A percentile compares a stretch with the other conserved stretches of the same genome.
These are phyloP conservation scores for Macropodus opercularis DNA, from an alignment of 2,797 vertebrate genomes.

Conservation along the genomic window DNA sequence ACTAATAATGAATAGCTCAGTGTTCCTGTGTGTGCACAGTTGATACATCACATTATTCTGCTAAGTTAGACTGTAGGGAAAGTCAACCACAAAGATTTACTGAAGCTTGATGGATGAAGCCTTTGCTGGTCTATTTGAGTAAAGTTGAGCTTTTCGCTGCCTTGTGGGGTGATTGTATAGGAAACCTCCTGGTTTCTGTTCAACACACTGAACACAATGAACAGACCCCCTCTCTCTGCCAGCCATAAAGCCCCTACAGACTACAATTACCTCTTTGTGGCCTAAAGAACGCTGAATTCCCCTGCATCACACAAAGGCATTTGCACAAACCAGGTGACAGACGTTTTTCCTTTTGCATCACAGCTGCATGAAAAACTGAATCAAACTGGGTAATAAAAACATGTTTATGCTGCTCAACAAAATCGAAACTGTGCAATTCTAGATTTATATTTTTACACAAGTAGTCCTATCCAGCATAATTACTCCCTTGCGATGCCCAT, in stretches of 20 bases:
- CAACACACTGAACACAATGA: constrained; percentile 68
- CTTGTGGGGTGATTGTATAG: constrained; percentile 59
- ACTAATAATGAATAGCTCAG: background rate
- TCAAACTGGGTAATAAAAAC: no score
- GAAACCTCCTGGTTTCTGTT: constrained; percentile 66
- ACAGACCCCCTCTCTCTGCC: constrained; percentile 64
- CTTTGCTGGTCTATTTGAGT: constrained; percentile 18
- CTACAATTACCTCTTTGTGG: constrained; percentile 79
- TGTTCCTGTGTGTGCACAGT: background rate
- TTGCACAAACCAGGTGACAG: constrained; percentile 57
- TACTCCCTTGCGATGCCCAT: no score
- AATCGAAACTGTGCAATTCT: background rate
- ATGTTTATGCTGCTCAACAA: background rate
- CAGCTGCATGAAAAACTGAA: constrained; percentile 9
- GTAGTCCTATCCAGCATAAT: no score
- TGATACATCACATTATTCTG: constrained; percentile 23
- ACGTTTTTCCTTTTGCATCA: constrained; percentile 31
- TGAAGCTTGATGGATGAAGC: constrained; percentile 55
- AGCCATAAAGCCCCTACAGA: constrained; percentile 62
- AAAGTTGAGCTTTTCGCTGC: constrained; percentile 53
- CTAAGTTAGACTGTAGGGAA: constrained; percentile 20
- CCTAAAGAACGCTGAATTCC: constrained; percentile 69
- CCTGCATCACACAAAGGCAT: constrained; percentile 60
- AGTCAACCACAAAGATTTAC: constrained; percentile 39
- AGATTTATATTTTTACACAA: no score